A percentile compares a stretch with the other conserved stretches of the same genome.
Conservation (phyloP, 2,888 invertebrate species). For the Zygaena filipendulae region DNA sequence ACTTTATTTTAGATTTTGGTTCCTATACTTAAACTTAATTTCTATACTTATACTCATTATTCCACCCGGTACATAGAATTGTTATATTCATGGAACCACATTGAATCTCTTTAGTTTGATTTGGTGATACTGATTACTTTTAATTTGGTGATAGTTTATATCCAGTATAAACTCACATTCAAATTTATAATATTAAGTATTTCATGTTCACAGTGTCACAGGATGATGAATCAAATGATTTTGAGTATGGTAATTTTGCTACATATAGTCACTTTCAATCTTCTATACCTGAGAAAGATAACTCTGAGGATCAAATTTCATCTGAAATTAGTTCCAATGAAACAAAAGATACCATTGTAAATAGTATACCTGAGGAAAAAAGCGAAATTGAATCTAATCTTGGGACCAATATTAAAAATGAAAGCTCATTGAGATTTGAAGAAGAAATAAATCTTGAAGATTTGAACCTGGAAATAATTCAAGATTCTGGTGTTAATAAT, state of each 20-base stretch:
- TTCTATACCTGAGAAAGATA: slow-evolving; percentile 16
- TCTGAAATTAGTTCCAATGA: slow-evolving; percentile 5
- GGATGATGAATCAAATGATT: slow-evolving; percentile 45
- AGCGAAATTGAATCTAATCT: background rate
- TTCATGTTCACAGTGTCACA: slow-evolving; percentile 44
- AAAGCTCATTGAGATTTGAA: slow-evolving; percentile 24
- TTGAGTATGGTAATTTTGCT: slow-evolving; percentile 41
- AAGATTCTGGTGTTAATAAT: no score
- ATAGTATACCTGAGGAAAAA: slow-evolving; percentile 5
- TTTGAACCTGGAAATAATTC: slow-evolving; percentile 3
- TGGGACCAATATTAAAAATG: slow-evolving; percentile 17
- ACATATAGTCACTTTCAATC: slow-evolving; percentile 33
- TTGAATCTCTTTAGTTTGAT: no score
- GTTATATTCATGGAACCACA: no score
- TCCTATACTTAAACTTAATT: no score
- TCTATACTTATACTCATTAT: no score
- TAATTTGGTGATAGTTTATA: no score
- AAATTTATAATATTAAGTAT: no score
- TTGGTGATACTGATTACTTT: no score
- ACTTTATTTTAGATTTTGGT: no score
- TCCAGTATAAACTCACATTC: no score
- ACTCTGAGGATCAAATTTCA: slow-evolving; percentile 2
- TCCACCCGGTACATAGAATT: no score
- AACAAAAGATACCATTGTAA: slow-evolving; percentile 4
- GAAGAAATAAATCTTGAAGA: slow-evolving; percentile 41